A percentile compares a stretch with the other conserved stretches of the same genome.
These are phyloP conservation scores for Grammomys dolichurus DNA, from an alignment of 2,113 vertebrate species.

Conservation along the genomic window DNA sequence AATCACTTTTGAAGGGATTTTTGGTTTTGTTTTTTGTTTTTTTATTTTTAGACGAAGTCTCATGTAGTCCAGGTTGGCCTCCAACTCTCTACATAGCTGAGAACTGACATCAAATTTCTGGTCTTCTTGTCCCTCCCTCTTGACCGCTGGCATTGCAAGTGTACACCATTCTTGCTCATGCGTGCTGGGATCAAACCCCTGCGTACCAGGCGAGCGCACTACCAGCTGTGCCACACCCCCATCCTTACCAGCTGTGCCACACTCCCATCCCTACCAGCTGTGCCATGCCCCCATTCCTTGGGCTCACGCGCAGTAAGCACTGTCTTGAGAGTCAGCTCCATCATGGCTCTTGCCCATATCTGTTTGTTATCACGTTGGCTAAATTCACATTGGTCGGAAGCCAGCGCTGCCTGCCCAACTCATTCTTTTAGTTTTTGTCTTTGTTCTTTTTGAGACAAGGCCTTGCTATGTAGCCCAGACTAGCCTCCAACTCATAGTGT, in stretches of 20 bases:
- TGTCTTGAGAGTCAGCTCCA: constrained; percentile 6
- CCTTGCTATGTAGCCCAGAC: background rate
- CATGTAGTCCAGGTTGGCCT: background rate
- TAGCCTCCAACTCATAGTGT: background rate
- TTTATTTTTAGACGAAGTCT: background rate
- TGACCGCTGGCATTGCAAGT: background rate
- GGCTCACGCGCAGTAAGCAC: background rate
- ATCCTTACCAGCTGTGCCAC: too few relatives aligned
- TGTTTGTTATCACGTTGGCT: background rate
- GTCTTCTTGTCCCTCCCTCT: background rate
- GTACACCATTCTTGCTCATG: background rate
- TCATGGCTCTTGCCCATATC: background rate
- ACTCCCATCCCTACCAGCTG: too few relatives aligned
- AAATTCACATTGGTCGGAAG: constrained; percentile 30
- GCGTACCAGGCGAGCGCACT: background rate
- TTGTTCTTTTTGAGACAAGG: background rate
- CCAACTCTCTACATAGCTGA: background rate
- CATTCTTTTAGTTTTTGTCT: background rate
- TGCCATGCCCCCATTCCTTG: background rate
- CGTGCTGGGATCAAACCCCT: background rate
- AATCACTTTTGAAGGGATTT: too few relatives aligned
- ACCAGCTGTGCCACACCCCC: background rate
- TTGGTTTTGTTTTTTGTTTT: background rate
- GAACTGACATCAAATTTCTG: background rate
- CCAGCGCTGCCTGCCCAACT: background rate